Conservation (phyloP, 2,113 vertebrate genomes). For the Mixornis gularis region DNA sequence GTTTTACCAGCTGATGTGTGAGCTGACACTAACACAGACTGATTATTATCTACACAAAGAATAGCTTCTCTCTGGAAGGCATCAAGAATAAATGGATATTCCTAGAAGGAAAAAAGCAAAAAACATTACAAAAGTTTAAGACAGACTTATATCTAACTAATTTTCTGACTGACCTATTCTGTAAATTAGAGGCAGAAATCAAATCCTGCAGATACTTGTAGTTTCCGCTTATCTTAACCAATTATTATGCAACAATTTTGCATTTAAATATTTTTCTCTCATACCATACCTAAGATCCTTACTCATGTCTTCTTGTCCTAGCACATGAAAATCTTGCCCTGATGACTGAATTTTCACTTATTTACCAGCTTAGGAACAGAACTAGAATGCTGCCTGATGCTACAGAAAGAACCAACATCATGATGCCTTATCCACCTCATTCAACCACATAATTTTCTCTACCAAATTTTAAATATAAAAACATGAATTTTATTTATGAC, state of each 20-base stretch:
- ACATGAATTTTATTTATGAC: background rate
- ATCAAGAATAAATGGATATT: slow-evolving; percentile 95
- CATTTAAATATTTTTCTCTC: background rate
- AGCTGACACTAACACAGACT: slow-evolving; percentile 95
- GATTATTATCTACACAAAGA: slow-evolving; percentile 95
- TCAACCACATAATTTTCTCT: background rate
- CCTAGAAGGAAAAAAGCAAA: slow-evolving; percentile 71
- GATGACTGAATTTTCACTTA: background rate
- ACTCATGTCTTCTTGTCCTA: background rate
- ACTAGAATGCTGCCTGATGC: background rate
- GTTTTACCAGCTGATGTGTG: slow-evolving; percentile 99
- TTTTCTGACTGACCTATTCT: background rate
- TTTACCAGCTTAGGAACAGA: background rate
- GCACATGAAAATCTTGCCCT: background rate
- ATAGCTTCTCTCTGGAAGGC: slow-evolving; percentile 96
- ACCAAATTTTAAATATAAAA: background rate
- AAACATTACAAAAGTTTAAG: background rate
- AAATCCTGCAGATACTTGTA: background rate
- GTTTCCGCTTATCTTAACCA: background rate
- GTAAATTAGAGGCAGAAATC: background rate
- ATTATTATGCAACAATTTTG: background rate
- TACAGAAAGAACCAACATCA: background rate
- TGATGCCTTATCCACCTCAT: background rate
- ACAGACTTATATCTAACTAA: background rate
- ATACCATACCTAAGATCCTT: background rate